Percentiles rank a stretch among this genome's conserved stretches.
phyloP scores from a whole-genome alignment of 2,888 invertebrate species.

The Sicus ferrugineus region DNA sequence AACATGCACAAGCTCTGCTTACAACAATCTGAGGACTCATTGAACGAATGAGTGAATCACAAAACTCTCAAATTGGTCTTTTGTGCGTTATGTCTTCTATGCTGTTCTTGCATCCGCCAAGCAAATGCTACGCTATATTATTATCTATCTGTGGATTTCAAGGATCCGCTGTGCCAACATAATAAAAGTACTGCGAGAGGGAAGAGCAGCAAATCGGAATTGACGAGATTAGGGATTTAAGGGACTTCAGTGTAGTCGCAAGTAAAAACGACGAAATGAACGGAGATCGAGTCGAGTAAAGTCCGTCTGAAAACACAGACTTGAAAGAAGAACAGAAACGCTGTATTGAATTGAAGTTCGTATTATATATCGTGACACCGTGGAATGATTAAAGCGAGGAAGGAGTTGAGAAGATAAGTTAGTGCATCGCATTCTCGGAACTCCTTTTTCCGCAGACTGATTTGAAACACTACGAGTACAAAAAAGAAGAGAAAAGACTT shows the following conservation, averaged over 20 bases:
- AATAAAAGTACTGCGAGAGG: background rate
- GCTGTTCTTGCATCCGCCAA: conserved; percentile 8
- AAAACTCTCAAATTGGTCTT: conserved; percentile 26
- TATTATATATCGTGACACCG: no score
- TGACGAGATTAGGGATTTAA: conserved; percentile 42
- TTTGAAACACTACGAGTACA: no score
- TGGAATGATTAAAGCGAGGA: no score
- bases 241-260: conserved; percentile 38
- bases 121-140: background rate
- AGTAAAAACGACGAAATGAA: conserved; percentile 26
- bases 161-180: no score
- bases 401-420: no score
- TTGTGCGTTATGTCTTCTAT: conserved; percentile 19
- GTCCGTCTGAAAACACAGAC: background rate
- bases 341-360: no score
- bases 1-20: conserved; percentile 15
- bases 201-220: conserved; percentile 32
- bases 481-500: no score
- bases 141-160: no score
- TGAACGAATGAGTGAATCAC: conserved; percentile 24
- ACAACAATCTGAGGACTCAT: background rate
- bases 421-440: no score
- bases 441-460: no score
- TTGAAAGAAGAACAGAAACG: background rate
- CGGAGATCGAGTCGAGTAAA: background rate